These are phyloP conservation scores for Microcebus griseorufus DNA, from an alignment of 2,113 vertebrate genomes.

Conservation along the genomic window DNA sequence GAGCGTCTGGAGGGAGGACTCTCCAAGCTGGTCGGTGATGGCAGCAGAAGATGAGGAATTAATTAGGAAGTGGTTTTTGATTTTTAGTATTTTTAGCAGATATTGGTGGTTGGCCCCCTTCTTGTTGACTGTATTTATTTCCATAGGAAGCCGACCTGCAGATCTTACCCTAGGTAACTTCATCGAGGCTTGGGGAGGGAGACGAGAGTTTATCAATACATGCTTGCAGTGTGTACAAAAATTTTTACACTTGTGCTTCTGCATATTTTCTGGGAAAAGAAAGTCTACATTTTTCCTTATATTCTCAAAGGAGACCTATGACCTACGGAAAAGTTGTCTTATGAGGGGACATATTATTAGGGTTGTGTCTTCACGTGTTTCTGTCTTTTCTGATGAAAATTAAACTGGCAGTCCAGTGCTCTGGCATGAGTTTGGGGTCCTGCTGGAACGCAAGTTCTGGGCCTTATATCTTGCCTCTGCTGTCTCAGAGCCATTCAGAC, in stretches of 20 bases:
- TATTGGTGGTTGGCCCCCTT: not conserved
- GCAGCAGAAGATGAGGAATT: not conserved
- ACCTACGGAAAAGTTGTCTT: not conserved
- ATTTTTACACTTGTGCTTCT: not conserved
- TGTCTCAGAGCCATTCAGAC: not conserved
- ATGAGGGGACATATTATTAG: not conserved
- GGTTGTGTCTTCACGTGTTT: not conserved
- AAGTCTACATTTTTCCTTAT: not conserved
- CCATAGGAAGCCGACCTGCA: not conserved
- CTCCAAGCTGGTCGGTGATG: not conserved
- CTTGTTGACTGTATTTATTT: not conserved
- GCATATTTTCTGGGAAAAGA: not conserved
- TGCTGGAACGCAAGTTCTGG: not conserved
- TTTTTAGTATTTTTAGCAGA: not conserved
- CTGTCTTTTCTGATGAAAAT: not conserved
- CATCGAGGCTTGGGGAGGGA: not conserved
- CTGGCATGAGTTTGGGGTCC: not conserved
- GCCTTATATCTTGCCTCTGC: not conserved
- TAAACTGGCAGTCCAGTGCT: not conserved
- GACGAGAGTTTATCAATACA: not conserved
- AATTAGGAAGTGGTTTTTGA: not conserved
- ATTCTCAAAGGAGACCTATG: not conserved
- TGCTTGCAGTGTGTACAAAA: not conserved
- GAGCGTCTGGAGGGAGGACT: not conserved
- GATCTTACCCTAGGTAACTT: not conserved